Base-by-base conservation (phyloP, 2,113 vertebrate species). In the Phrynocephalus versicolor region DNA sequence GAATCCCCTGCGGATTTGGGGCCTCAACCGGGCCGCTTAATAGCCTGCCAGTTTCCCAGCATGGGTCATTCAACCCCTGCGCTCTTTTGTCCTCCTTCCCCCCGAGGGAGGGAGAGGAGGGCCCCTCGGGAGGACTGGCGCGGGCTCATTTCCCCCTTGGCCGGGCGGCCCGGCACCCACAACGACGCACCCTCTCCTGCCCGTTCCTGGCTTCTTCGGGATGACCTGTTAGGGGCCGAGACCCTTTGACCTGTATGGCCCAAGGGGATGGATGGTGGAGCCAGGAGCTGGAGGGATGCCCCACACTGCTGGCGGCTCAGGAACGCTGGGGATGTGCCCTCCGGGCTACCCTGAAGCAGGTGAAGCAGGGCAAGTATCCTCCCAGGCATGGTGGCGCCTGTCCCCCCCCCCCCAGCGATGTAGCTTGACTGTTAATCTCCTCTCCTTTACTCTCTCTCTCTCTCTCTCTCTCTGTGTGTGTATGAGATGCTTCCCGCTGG, bases 211-310 rank as follows among this genome's bases (percentile, higher is more conserved):
- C 86, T 69, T 4, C 72, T 0, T 25, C 15, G 80, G 70, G 64
- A 90, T 92, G 92, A 90, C 87, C 73, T 69, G 0, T 15, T 92
- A 89, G 91, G 76, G 58, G 3, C 3, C 10, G 18, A 37, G 39
- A 79, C 82, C 6, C 70, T 33, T 12, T 3, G 25, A 1, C 79
- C 64, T 27, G 2, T 83, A 89, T 91, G 91, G 90, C 90, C 25
- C 88, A 88, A 89, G 90, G 88, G 90, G 92, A 88, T 58, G 0
- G 85, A 89, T 87, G 92, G 91, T 93, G 89, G 93, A 86, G 83
- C 89, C 3, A 39, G 21, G 79, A 33, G 58, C 16, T 25, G 1
- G 41, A 15, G 23, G 8, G 33, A 6, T 64, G 73, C 58, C 0
- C 14, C 1, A 19, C 74, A 15, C 60, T 0, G n/a, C 64, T 10